Evolutionary conservation across 2,113 vertebrate genomes (phyloP).

Genomic region (Oncorhynchus tshawytscha): DNA sequence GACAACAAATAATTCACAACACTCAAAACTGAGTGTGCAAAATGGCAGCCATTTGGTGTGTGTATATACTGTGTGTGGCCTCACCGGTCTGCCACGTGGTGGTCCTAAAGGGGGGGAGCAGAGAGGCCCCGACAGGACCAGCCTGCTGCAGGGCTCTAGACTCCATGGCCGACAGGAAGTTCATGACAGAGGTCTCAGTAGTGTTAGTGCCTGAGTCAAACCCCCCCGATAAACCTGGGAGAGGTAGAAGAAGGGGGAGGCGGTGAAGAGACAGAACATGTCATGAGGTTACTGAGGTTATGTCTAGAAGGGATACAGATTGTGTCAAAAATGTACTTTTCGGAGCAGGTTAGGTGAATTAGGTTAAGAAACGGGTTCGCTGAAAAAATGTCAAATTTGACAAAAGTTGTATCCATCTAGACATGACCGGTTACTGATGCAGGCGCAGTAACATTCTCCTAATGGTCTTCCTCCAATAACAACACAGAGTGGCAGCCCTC

Average conservation of each 20-base stretch:
- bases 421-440: too few relatives aligned
- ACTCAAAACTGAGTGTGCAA: background rate
- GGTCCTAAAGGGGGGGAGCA: slow-evolving; percentile 91
- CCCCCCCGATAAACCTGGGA: slow-evolving; percentile 80
- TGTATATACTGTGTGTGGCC: slow-evolving; percentile 4
- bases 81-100: slow-evolving; percentile 94
- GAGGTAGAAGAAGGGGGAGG: slow-evolving; percentile 12
- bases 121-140: slow-evolving; percentile 88
- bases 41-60: background rate
- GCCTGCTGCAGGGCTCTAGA: slow-evolving; percentile 88
- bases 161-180: slow-evolving; percentile 92
- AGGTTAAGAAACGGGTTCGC: too few relatives aligned
- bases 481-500: background rate
- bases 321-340: too few relatives aligned
- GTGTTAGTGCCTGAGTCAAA: slow-evolving; percentile 88
- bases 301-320: too few relatives aligned
- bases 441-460: background rate
- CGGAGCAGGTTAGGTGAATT: too few relatives aligned
- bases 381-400: too few relatives aligned
- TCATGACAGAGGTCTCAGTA: slow-evolving; percentile 94
- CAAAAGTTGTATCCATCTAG: too few relatives aligned
- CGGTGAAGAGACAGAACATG: background rate
- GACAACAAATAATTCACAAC: too few relatives aligned
- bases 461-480: background rate
- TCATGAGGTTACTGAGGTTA: background rate